These are phyloP conservation scores for Masnerella sp. DNA, from an alignment of 2,888 invertebrate genomes.

Conservation along the genomic window DNA sequence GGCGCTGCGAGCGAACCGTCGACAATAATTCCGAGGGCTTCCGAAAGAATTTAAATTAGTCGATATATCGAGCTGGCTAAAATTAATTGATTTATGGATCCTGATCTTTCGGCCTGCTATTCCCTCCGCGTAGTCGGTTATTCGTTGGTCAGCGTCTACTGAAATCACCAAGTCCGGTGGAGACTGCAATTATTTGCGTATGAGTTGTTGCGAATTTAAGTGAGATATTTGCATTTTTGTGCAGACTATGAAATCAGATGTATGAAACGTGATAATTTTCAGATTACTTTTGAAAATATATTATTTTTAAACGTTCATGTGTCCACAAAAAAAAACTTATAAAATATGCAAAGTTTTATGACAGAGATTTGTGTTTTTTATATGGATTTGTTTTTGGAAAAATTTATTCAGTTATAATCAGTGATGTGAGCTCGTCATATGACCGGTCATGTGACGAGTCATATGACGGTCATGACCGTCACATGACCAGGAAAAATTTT, in stretches of 20 bases:
- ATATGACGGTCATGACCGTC: no score
- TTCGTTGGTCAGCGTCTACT: conserved; percentile 44
- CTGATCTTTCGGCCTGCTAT: conserved; percentile 61
- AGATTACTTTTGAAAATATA: no score
- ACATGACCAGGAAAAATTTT: no score
- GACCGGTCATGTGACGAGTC: no score
- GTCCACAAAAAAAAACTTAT: no score
- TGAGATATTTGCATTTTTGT: conserved; percentile 33
- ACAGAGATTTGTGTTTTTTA: no score
- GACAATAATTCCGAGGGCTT: conserved; percentile 71
- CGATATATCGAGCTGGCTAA: conserved; percentile 74
- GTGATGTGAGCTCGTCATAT: no score
- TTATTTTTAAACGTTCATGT: no score
- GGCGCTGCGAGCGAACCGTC: conserved; percentile 55
- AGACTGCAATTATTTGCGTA: conserved; percentile 49
- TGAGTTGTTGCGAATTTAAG: conserved; percentile 51
- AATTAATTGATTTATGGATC: conserved; percentile 77
- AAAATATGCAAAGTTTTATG: no score
- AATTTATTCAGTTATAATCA: no score
- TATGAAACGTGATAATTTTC: no score
- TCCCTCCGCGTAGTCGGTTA: conserved; percentile 25
- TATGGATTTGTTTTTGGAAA: no score
- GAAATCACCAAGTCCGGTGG: conserved; percentile 27
- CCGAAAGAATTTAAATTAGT: conserved; percentile 77
- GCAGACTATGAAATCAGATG: conserved; percentile 6